Percentiles rank a stretch among this genome's conserved stretches.
phyloP scores from a whole-genome alignment of 2,113 vertebrate genomes.

The Peromyscus californicus region DNA sequence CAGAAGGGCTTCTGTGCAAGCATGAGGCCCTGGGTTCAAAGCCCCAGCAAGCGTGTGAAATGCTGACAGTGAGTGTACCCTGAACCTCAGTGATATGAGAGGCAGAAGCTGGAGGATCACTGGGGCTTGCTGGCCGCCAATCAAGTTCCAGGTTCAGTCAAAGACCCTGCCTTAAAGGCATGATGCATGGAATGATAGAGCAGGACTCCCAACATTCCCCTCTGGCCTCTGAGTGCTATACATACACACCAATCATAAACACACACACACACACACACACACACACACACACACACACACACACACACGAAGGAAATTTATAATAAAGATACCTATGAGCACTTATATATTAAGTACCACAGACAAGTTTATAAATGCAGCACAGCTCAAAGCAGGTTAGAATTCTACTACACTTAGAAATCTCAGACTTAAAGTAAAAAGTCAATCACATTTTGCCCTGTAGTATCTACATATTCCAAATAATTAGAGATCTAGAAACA shows the following conservation, averaged over 20 bases:
- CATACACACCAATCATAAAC: background rate
- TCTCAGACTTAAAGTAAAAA: conserved; percentile 34
- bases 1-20: background rate
- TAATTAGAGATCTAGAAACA: conserved; percentile 50
- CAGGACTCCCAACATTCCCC: background rate
- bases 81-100: background rate
- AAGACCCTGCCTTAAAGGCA: background rate
- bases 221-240: background rate
- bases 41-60: background rate
- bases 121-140: background rate
- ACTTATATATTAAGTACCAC: background rate
- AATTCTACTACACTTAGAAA: background rate
- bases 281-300: background rate
- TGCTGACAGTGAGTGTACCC: background rate
- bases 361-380: background rate
- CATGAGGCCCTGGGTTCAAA: background rate
- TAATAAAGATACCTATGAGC: background rate
- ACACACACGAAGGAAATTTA: background rate
- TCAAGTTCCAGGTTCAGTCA: background rate
- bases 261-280: background rate
- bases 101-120: background rate
- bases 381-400: conserved; percentile 16
- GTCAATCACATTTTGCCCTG: background rate
- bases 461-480: conserved; percentile 34
- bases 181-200: background rate